Evolutionary conservation across 2,113 vertebrate genomes (phyloP).

Genomic region (Motacilla tschutschensis): DNA sequence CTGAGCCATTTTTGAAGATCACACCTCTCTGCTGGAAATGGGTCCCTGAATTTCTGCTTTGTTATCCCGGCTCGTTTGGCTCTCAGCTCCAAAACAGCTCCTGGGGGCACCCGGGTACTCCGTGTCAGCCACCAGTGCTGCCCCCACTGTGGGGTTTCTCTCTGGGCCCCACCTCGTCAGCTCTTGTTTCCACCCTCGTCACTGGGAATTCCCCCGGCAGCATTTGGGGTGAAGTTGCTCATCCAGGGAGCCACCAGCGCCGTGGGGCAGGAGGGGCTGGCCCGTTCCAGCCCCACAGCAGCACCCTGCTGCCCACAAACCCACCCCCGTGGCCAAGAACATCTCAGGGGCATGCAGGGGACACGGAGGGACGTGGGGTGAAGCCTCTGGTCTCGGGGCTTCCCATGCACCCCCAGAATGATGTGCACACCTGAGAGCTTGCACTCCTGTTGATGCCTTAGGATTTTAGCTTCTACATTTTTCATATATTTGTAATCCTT

Average conservation of each 20-base stretch:
- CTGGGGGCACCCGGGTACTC: not conserved
- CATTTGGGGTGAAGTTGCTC: not conserved
- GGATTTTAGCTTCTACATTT: no score
- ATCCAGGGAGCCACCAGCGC: not conserved
- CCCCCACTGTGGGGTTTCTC: fast-evolving
- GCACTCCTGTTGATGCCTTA: fast-evolving
- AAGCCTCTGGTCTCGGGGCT: not conserved
- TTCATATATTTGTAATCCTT: no score
- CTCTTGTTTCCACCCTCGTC: not conserved
- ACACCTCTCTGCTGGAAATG: not conserved
- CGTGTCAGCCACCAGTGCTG: fast-evolving
- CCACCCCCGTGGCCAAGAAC: not conserved
- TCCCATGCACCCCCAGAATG: not conserved
- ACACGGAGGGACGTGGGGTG: no score
- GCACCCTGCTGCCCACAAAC: not conserved
- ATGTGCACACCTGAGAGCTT: fast-evolving
- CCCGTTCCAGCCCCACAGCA: not conserved
- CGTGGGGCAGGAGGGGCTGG: not conserved
- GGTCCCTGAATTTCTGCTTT: not conserved
- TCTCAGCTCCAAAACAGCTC: not conserved
- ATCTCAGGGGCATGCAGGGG: not conserved
- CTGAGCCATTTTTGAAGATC: not conserved
- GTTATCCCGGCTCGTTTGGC: fast-evolving
- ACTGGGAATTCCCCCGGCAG: not conserved
- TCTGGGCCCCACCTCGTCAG: fast-evolving